Evolutionary conservation across 2,113 vertebrate genomes (phyloP).

Genomic region (Cyanocitta stelleri): DNA sequence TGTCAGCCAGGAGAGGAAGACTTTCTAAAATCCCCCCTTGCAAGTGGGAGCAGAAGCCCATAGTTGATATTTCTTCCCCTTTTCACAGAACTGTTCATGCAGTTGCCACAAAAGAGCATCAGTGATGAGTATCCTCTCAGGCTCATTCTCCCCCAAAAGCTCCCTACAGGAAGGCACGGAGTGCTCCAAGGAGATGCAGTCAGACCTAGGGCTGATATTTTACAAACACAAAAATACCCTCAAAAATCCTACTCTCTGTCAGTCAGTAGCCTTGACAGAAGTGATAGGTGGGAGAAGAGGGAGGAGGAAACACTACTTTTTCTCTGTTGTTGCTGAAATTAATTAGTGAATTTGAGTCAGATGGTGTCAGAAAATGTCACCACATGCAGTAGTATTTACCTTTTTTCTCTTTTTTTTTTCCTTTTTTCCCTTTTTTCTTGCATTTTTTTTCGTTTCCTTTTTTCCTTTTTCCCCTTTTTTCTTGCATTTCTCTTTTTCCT

Average conservation of each 20-base stretch:
- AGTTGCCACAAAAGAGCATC: not conserved
- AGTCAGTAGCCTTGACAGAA: not conserved
- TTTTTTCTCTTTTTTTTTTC: not conserved
- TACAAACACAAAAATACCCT: not conserved
- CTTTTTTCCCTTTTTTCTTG: rapidly evolving
- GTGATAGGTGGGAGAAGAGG: not conserved
- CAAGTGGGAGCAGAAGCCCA: not conserved
- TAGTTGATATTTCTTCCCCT: not conserved
- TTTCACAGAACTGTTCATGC: not conserved
- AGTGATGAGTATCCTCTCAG: not conserved
- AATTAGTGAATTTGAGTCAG: not conserved
- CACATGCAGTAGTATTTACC: not conserved
- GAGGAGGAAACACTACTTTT: not conserved
- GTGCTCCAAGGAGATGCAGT: not conserved
- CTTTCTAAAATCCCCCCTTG: not conserved
- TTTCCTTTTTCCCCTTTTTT: no score
- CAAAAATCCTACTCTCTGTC: slow-evolving; percentile 13
- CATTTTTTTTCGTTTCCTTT: not conserved
- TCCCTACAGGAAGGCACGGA: not conserved
- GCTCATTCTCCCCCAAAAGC: not conserved
- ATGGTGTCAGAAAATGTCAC: not conserved
- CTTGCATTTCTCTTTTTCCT: not conserved
- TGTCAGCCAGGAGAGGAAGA: not conserved
- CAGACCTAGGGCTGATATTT: not conserved
- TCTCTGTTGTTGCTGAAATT: not conserved